Base-by-base conservation (phyloP, 1,140 invertebrate species). In the Nasonia longicornis region DNA sequence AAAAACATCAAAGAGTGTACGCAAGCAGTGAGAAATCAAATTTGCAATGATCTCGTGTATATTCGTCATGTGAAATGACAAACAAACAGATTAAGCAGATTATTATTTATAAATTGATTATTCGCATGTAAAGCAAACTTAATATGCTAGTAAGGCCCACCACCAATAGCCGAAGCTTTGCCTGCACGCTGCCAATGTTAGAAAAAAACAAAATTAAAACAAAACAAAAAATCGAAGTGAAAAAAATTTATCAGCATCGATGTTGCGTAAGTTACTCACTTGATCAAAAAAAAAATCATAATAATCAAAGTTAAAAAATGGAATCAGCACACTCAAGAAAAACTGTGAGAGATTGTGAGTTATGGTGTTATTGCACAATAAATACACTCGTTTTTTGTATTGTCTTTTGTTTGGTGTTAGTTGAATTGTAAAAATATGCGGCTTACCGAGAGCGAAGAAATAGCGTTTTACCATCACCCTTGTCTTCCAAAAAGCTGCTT, bases 381-480 rank as follows among this genome's bases (percentile, higher is more conserved):
- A 77, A 82, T 78, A 83, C 52, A 67, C 42, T 79, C 8, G 58
- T 70, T 26, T 80, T 35, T 38, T 83, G 80, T 83, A 82, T 84
- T 75, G 76, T 75, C 16, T 58, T 58, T 58, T 79, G 75, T 78
- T 48, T 80, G 16, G 58, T 75, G 64, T 80, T 80, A 80, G 35
- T 77, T 69, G 22, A 81, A 20, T 52, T 63, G 77, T 66, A 58
- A 70, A 81, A 74, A 71, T 52, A 76, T 81, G 29, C 84, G 86
- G 84, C 89, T 90, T 90, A 90, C 87, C 88, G 71, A 83, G 82
- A 70, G 84, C 81, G 85, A 81, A 86, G 86, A 82, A 84, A 86
- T 85, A 86, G 85, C 81, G 75, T 82, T 82, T 86, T 87, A 89
- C 89, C 89, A 86, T 87, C 88, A 90, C 90, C 90, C 74, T 71